Percentiles rank a stretch among this genome's conserved stretches.
Evolutionary conservation across 2,888 invertebrate genomes (phyloP).

Genomic region (Phyto melanocephala): DNA sequence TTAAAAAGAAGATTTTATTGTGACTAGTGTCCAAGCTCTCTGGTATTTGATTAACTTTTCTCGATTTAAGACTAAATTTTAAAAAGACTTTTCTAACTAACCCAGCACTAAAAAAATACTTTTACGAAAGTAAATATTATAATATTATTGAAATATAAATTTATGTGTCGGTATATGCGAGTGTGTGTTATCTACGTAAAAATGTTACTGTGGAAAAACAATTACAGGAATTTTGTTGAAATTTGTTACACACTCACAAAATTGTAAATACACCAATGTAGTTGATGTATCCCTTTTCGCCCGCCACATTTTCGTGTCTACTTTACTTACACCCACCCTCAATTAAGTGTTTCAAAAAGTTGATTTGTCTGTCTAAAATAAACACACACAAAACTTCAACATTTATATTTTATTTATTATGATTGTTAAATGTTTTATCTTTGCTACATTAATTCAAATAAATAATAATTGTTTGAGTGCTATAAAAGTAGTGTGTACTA

Average conservation of each 20-base stretch:
- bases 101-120: not conserved
- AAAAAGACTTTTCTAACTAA: not conserved
- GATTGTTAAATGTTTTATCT: constrained; percentile 56
- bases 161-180: not conserved
- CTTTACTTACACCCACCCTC: not conserved
- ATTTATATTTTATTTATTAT: constrained; percentile 43
- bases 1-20: no score
- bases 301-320: not conserved
- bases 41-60: not conserved
- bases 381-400: not conserved
- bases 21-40: no score
- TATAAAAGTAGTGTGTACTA: not conserved
- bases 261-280: no score
- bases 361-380: not conserved
- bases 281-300: no score
- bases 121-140: not conserved
- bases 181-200: not conserved
- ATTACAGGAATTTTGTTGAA: constrained; percentile 1
- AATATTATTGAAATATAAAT: not conserved
- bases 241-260: not conserved
- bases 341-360: constrained; percentile 1
- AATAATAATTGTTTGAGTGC: constrained; percentile 38
- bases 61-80: not conserved
- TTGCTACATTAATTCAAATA: constrained; percentile 49
- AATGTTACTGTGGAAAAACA: constrained; percentile 24